These are phyloP conservation scores for Sarcophaga bullata DNA, from an alignment of 1,140 invertebrate species.

Conservation along the genomic window DNA sequence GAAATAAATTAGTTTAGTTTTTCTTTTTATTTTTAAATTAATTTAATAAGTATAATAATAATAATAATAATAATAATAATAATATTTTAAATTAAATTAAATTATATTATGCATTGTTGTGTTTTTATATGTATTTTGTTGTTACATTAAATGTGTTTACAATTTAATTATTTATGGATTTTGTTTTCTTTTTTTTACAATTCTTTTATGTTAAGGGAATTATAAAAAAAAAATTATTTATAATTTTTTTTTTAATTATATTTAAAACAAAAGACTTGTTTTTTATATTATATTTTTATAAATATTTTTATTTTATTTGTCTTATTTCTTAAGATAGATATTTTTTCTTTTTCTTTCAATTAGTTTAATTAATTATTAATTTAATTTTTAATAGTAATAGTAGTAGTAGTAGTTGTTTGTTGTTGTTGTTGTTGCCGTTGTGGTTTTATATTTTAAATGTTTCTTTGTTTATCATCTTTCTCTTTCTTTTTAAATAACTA, in stretches of 20 bases:
- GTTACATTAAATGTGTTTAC: background rate
- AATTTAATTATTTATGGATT: background rate
- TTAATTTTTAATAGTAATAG: slow-evolving; percentile 9
- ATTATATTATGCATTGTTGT: slow-evolving; percentile 6
- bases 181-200: background rate
- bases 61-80: background rate
- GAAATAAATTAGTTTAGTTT: no score
- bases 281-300: background rate
- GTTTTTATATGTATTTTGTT: background rate
- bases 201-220: background rate
- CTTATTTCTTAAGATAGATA: background rate
- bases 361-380: background rate
- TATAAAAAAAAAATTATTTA: background rate
- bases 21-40: background rate
- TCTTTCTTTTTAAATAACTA: slow-evolving; percentile 58
- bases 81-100: background rate
- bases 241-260: no score
- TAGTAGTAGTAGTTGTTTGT: slow-evolving; percentile 16
- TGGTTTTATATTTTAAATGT: background rate
- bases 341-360: background rate
- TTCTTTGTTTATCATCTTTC: background rate
- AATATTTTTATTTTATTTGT: background rate
- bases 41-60: background rate
- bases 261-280: background rate
- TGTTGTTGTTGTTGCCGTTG: background rate